Base-by-base conservation (phyloP, 1,140 invertebrate genomes). In the Drosophila kurseongensis region DNA sequence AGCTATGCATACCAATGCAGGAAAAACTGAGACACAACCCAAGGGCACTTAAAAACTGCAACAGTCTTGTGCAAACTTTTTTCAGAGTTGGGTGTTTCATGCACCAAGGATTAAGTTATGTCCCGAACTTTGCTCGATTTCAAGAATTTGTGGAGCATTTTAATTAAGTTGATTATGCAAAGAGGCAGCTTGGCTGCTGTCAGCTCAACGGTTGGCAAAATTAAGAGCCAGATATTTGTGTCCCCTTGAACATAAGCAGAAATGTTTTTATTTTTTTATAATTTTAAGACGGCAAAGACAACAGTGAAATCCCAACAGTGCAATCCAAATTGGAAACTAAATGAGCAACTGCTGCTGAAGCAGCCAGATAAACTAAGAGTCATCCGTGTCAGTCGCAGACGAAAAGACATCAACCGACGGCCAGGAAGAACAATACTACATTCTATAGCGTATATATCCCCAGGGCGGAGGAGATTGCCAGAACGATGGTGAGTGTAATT, bases 401-500 rank as follows among this genome's bases (percentile, higher is more conserved):
- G 14, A 5, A 71, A 32, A 32, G 47, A 61, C 32, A 51, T 42
- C 35, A 47, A 12, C 9, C 5, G 35, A 13, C 16, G 51, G 51
- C 8, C 8, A 44, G 32, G 23, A 54, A 16, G 29, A 29, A 36
- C 14, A 51, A 40, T 23, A 51, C 16, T 4, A 32, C 36, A 48
- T 12, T 35, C 27, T 36, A 16, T 27, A 40, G 41, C 14, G 8
- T n/a, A 27, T 27, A 48, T 32, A 18, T 35, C n/a, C 29, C n/a
- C 32, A 36, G 35, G 57, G 41, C 35, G 23, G 16, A 50, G 14
- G 27, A 48, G 23, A 38, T 29, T 56, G 60, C 38, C 38, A 35
- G 47, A 32, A 75, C 29, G 48, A 67, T 82, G 61, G 58, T 67
- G 59, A 58, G 63, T 75, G 42, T 83, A 83, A 86, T 83, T 79